phyloP scores from a whole-genome alignment of 2,888 invertebrate genomes.

The Aelia acuminata region DNA sequence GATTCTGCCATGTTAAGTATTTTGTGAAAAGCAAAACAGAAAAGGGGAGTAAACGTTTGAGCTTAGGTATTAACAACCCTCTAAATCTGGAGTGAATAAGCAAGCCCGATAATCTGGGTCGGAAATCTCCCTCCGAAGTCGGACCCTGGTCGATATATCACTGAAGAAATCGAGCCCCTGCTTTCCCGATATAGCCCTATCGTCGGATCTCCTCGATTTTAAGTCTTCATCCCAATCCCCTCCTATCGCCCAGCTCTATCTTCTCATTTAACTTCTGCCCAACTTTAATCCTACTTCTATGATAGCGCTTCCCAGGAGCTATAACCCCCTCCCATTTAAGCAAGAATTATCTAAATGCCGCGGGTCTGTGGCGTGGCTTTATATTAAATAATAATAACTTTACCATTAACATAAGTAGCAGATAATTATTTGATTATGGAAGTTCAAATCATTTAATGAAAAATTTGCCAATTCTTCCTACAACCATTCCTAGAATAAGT shows the following conservation, averaged over 20 bases:
- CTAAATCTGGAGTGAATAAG: slow-evolving; percentile 11
- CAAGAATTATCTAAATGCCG: neutral
- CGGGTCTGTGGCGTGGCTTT: neutral
- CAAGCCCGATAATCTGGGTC: neutral
- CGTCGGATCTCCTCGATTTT: neutral
- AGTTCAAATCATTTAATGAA: too few relatives aligned
- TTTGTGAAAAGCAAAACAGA: neutral
- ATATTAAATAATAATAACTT: neutral
- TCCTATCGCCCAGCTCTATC: neutral
- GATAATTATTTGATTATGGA: too few relatives aligned
- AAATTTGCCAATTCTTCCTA: too few relatives aligned
- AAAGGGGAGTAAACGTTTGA: neutral
- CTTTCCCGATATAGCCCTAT: neutral
- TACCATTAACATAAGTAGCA: too few relatives aligned
- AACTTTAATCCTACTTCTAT: slow-evolving; percentile 11
- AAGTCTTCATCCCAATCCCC: slow-evolving; percentile 5
- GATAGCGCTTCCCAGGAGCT: neutral
- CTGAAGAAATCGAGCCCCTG: neutral
- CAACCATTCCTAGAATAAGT: too few relatives aligned
- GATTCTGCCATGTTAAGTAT: neutral
- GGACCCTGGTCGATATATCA: neutral
- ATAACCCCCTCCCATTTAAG: neutral
- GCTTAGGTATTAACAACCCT: slow-evolving; percentile 4
- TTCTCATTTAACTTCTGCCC: neutral
- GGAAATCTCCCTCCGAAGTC: slow-evolving; percentile 8